A percentile compares a stretch with the other conserved stretches of the same genome.
Evolutionary conservation across 2,888 invertebrate species (phyloP).

Genomic region (Meteorus cinctellus): DNA sequence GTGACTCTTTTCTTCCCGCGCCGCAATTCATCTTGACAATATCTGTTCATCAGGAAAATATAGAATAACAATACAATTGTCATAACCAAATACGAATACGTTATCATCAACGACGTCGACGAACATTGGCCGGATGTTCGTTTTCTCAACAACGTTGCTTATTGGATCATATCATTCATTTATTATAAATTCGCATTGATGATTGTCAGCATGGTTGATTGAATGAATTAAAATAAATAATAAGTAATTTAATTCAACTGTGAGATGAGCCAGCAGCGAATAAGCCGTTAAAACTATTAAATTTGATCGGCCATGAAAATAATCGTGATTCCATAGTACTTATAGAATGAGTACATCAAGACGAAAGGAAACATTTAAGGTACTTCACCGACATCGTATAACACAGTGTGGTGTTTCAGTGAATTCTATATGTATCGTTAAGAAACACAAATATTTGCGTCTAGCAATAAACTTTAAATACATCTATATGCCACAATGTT

Average conservation of each 20-base stretch:
- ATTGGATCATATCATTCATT: no score
- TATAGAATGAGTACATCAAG: slow-evolving; percentile 85
- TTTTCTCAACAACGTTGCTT: no score
- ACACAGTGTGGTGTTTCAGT: slow-evolving; percentile 88
- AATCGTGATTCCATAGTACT: slow-evolving; percentile 76
- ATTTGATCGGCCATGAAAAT: slow-evolving; percentile 65
- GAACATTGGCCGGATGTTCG: slow-evolving; percentile 59
- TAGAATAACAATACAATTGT: background rate
- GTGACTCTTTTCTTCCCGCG: no score
- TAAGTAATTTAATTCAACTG: slow-evolving; percentile 85
- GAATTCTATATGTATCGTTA: slow-evolving; percentile 94
- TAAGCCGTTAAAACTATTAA: slow-evolving; percentile 81
- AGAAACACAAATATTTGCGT: slow-evolving; percentile 80
- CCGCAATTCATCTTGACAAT: no score
- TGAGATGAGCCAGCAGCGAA: slow-evolving; percentile 94
- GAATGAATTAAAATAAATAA: slow-evolving; percentile 83
- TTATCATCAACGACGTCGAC: background rate
- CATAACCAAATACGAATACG: slow-evolving; percentile 10
- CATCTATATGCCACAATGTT: background rate
- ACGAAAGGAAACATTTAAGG: slow-evolving; percentile 67
- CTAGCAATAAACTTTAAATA: slow-evolving; percentile 58
- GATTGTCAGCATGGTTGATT: slow-evolving; percentile 75
- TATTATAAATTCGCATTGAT: background rate
- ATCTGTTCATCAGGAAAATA: background rate
- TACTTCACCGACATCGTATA: slow-evolving; percentile 76